Evolutionary conservation across 1,140 invertebrate species (phyloP).

Genomic region (Drosophila takahashii): DNA sequence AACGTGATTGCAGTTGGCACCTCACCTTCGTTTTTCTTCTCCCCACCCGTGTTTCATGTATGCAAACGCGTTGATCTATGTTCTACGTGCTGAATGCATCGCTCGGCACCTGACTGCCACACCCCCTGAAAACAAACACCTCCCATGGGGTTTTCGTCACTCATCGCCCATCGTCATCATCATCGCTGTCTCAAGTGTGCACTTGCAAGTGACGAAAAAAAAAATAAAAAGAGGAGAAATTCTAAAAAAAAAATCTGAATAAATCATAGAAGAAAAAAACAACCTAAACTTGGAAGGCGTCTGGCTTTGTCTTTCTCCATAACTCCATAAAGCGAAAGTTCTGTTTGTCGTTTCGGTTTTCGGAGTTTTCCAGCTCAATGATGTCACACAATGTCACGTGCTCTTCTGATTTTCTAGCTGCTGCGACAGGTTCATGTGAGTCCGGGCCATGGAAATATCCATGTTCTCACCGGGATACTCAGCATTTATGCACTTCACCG

Average conservation of each 20-base stretch:
- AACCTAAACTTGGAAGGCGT: conserved; percentile 32
- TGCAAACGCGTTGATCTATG: conserved; percentile 73
- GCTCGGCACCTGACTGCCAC: conserved; percentile 30
- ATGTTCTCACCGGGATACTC: conserved; percentile 49
- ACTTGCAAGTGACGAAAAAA: conserved; percentile 64
- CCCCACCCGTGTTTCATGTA: conserved; percentile 13
- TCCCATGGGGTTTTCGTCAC: conserved; percentile 28
- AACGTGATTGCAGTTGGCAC: conserved; percentile 81
- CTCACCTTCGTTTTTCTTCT: conserved; percentile 10
- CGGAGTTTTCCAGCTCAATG: conserved; percentile 77
- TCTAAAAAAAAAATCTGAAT: conserved; percentile 17
- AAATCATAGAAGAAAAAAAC: conserved; percentile 7
- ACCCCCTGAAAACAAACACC: neutral
- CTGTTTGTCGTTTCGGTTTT: conserved; percentile 56
- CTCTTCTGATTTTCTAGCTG: conserved; percentile 44
- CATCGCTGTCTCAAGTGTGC: conserved; percentile 72
- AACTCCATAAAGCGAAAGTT: conserved; percentile 69
- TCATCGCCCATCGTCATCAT: conserved; percentile 7
- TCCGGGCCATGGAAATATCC: conserved; percentile 28
- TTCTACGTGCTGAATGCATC: conserved; percentile 77
- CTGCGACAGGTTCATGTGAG: conserved; percentile 49
- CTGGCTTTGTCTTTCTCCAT: conserved; percentile 67
- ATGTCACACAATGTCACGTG: conserved; percentile 80
- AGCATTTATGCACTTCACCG: conserved; percentile 78
- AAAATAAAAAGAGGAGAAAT: conserved; percentile 10